Evolutionary conservation across 2,797 vertebrate species (phyloP), one percentile per base, ranked within the genome.

Genomic region (Chromobotia macracanthus): DNA sequence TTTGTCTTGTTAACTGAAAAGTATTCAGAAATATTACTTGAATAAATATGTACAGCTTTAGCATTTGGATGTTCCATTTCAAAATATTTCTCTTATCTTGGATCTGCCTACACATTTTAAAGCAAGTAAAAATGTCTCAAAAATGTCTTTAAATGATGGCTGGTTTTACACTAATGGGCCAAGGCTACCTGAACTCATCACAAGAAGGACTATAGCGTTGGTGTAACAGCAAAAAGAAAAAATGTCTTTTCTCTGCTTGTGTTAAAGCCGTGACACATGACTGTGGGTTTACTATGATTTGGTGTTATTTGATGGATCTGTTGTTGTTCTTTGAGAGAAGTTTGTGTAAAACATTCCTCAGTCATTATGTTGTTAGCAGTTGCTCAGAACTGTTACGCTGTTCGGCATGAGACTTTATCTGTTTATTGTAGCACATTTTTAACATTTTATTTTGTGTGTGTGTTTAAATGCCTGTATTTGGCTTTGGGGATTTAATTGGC

Each of bases 251-350:
- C 70, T 77, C 71, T 75, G 72, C 70, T 61, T 66, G 56, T 53
- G 67, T 55, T 46, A 63, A 64, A 55, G 18, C 41, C 5, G 4
- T 77, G 41, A 63, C n/a, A n/a, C n/a, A 83, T 77, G 28, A 65
- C 74, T 75, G 51, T 50, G 72, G 75, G n/a, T n/a, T n/a, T n/a
- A n/a, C n/a, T n/a, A n/a, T n/a, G n/a, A n/a, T n/a, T n/a, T n/a
- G n/a, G n/a, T n/a, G 65, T 77, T 75, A 28, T 71, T 77, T 50
- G 80, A 63, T 53, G 28, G 31, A 41, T 69, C 73, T 55, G n/a
- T 23, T 66, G 65, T 75, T 85, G 50, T 79, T 81, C 51, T 78
- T 72, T 72, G 70, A 67, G 12, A 50, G 66, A 44, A 60, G 46
- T 83, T 77, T 69, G 66, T 44, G 25, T 19, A 9, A 35, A 10